A percentile compares a stretch with the other conserved stretches of the same genome.
Evolutionary conservation across 1,140 invertebrate genomes (phyloP).

Genomic region (Neodiprion lecontei): DNA sequence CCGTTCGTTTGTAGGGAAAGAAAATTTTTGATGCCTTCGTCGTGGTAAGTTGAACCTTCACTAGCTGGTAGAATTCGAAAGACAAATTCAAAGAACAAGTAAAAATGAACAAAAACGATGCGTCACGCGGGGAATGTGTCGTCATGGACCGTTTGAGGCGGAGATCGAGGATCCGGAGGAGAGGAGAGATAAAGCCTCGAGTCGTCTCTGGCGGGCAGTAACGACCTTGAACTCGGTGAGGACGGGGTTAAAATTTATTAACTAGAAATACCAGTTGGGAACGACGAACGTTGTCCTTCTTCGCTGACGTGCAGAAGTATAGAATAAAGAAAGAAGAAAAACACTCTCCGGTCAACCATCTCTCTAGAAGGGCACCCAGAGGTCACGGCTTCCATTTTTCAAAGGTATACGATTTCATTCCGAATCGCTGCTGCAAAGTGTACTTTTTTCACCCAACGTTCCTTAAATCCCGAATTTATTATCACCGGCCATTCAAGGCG

Average conservation of each 20-base stretch:
- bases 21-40: too few relatives aligned
- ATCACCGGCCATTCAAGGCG: neutral
- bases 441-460: neutral
- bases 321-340: neutral
- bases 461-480: neutral
- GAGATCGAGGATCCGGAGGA: neutral
- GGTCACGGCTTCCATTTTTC: neutral
- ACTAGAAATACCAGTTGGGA: conserved; percentile 2
- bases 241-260: neutral
- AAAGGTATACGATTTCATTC: neutral
- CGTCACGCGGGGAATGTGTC: too few relatives aligned
- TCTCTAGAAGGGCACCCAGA: neutral
- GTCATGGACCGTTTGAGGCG: too few relatives aligned
- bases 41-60: too few relatives aligned
- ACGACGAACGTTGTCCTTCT: neutral
- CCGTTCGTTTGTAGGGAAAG: neutral
- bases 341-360: neutral
- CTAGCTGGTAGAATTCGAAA: too few relatives aligned
- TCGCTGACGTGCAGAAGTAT: too few relatives aligned
- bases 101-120: too few relatives aligned
- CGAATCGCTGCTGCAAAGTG: neutral
- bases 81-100: too few relatives aligned
- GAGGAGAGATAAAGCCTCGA: neutral
- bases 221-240: neutral
- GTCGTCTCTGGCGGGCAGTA: neutral